Evolutionary conservation across 2,113 vertebrate genomes (phyloP), one percentile per base, ranked within the genome.

Genomic region (Toxotes chatareus): DNA sequence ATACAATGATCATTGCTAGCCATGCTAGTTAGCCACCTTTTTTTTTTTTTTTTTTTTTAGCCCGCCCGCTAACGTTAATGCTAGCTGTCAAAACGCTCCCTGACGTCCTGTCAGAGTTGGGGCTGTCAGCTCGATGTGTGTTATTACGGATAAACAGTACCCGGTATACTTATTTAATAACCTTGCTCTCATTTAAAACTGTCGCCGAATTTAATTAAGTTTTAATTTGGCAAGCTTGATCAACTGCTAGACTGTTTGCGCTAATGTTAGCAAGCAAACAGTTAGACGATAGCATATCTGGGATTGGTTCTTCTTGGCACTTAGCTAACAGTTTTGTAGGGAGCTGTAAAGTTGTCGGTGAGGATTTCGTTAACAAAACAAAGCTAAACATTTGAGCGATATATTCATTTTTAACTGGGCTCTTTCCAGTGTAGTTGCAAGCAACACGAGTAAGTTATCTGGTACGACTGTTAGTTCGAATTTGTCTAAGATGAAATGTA

Each of bases 71-170:
- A 91, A 80, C 67, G 51, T 51, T 57, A 66, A 70, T 7, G 80
- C 83, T 88, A 90, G 76, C 88, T 93, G 90, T 91, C 90, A 92
- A 61, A 80, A 34, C n/a, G 40, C 75, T 73, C 14, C 51, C 17
- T 44, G 68, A 32, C n/a, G 42, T 78, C 32, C 70, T 57, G 63
- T 81, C 80, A 63, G 53, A 81, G 67, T 63, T 63, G 10, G 10
- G 27, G 19, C 71, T 17, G 5, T 69, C 64, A 36, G 47, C n/a
- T 75, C n/a, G 40, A 6, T 77, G 38, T 64, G 53, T 65, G 55
- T 44, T 47, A 5, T 64, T 12, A 5, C 7, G 10, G 23, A 40
- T 64, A n/a, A 31, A 11, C 4, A 51, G 12, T 23, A 5, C 1
- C 17, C 3, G 0, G 7, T 36, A 3, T 51, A 5, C 4, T 11